A percentile compares a stretch with the other conserved stretches of the same genome.
These are phyloP conservation scores for Odobenus rosmarus DNA, from an alignment of 2,113 vertebrate species.

Conservation along the genomic window DNA sequence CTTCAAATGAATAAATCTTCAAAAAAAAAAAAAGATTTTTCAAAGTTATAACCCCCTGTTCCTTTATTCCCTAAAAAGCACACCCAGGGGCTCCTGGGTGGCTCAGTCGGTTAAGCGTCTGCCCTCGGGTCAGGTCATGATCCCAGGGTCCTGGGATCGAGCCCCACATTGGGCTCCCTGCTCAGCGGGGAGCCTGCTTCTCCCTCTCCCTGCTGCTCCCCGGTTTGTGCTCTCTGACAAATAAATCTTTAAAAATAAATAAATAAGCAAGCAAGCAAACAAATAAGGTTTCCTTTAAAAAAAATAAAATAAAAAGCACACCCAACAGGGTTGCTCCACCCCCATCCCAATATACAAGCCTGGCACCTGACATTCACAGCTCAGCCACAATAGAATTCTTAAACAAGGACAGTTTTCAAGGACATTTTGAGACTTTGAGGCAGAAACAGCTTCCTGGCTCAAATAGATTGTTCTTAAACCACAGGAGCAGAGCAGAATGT, in stretches of 20 bases:
- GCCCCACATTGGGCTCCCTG: not conserved
- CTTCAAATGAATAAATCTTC: not conserved
- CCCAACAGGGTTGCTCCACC: not conserved
- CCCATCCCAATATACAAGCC: not conserved
- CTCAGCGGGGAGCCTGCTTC: not conserved
- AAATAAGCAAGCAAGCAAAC: too few species aligned
- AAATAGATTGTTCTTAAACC: constrained; percentile 20
- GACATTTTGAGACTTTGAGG: not conserved
- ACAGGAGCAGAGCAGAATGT: not conserved
- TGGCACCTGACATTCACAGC: not conserved
- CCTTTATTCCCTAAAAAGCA: not conserved
- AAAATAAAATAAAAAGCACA: not conserved
- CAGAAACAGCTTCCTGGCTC: constrained; percentile 1
- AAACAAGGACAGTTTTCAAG: constrained; percentile 38
- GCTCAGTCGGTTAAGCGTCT: not conserved
- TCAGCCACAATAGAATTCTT: not conserved
- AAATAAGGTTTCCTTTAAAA: not conserved
- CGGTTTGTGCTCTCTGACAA: not conserved
- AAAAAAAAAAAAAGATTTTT: not conserved
- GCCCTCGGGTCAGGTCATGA: not conserved
- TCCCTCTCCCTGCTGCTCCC: not conserved
- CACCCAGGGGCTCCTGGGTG: not conserved
- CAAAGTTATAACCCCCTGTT: not conserved
- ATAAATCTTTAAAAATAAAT: not conserved
- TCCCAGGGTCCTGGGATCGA: not conserved